Percentiles rank a stretch among this genome's conserved stretches.
These are phyloP conservation scores for Phenganax marumi DNA, from an alignment of 92 coral and sea anemone species.

Conservation along the genomic window DNA sequence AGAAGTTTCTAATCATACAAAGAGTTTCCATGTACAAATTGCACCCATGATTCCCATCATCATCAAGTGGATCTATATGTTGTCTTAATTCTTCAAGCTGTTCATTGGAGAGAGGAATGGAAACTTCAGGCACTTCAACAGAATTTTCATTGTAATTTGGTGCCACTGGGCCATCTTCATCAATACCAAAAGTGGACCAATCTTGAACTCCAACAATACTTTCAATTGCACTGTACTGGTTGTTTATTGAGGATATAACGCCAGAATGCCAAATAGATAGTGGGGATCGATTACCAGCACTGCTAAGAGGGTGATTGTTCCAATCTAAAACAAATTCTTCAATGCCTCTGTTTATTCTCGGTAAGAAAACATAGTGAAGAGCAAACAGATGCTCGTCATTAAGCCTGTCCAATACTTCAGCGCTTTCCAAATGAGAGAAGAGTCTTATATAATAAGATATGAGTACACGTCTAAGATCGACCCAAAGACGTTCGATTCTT, in stretches of 20 bases:
- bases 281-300: not conserved
- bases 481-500: slow-evolving; percentile 34
- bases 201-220: slow-evolving; percentile 16
- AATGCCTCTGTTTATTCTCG: slow-evolving; percentile 65
- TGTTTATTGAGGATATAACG: slow-evolving; percentile 9
- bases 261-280: slow-evolving; percentile 30
- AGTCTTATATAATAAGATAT: slow-evolving; percentile 24
- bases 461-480: slow-evolving; percentile 2
- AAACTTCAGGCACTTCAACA: slow-evolving; percentile 2
- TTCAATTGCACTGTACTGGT: slow-evolving; percentile 27
- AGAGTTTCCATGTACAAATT: slow-evolving; percentile 29
- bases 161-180: slow-evolving; percentile 37
- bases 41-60: slow-evolving; percentile 34
- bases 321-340: slow-evolving; percentile 43
- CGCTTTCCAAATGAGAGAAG: slow-evolving; percentile 7
- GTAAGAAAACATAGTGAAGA: slow-evolving; percentile 60
- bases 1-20: not conserved
- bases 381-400: slow-evolving; percentile 45
- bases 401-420: slow-evolving; percentile 9
- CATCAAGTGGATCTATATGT: slow-evolving; percentile 7
- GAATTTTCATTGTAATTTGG: not conserved
- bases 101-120: slow-evolving; percentile 18
- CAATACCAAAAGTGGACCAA: slow-evolving; percentile 28
- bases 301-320: slow-evolving; percentile 32
- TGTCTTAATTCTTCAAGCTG: not conserved